Percentiles rank a stretch among this genome's conserved stretches.
Conservation (phyloP, 2,888 invertebrate species). For the Pocota personata region DNA sequence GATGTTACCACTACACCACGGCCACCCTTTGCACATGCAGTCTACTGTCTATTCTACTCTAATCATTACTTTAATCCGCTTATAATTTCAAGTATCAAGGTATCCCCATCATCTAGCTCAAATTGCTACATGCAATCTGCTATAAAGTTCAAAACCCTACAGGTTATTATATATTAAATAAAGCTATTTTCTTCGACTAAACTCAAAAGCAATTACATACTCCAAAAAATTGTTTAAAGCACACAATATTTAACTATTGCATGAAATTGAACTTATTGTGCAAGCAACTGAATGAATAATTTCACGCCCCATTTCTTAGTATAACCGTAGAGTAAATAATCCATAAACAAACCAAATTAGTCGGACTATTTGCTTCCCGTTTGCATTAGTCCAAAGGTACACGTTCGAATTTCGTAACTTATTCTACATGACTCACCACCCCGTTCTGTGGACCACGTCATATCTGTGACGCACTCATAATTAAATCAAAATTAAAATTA, state of each 20-base stretch:
- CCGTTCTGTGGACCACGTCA: slow-evolving; percentile 9
- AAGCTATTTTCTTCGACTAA: too few relatives aligned
- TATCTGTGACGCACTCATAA: not conserved
- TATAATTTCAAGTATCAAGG: too few relatives aligned
- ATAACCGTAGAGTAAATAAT: not conserved
- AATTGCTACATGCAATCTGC: too few relatives aligned
- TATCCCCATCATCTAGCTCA: too few relatives aligned
- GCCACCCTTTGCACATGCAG: too few relatives aligned
- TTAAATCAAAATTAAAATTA: not conserved
- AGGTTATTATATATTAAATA: too few relatives aligned
- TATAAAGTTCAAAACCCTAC: too few relatives aligned
- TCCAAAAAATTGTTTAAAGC: not conserved
- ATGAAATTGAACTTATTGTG: not conserved
- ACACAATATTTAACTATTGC: not conserved
- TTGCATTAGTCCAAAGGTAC: not conserved
- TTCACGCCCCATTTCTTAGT: slow-evolving; percentile 4
- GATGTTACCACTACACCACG: too few relatives aligned
- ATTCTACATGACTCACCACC: slow-evolving; percentile 17
- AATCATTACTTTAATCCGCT: too few relatives aligned
- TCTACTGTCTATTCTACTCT: too few relatives aligned
- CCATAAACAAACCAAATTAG: not conserved
- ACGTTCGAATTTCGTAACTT: not conserved
- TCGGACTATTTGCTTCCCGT: not conserved
- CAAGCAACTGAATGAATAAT: not conserved
- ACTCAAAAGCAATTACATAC: not conserved